phyloP scores from a whole-genome alignment of 2,113 vertebrate species.

The Hydrochoerus hydrochaeris region DNA sequence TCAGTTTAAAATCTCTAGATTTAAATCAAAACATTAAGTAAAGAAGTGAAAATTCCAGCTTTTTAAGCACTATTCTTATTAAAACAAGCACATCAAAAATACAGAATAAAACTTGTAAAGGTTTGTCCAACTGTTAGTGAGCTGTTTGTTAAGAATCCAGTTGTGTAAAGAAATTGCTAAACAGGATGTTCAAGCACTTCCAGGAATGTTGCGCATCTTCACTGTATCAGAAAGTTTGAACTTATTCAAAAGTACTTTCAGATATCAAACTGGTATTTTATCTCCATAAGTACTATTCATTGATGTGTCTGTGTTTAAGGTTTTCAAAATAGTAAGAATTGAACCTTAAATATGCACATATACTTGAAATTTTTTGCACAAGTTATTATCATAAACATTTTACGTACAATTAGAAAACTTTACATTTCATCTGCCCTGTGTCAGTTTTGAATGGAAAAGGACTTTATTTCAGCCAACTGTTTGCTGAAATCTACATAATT shows the following conservation, averaged over 20 bases:
- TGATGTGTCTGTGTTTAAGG: slow-evolving; percentile 75
- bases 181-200: slow-evolving; percentile 82
- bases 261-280: slow-evolving; percentile 3
- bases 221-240: slow-evolving; percentile 76
- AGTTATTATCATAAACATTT: slow-evolving; percentile 80
- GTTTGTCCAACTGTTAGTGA: slow-evolving; percentile 82
- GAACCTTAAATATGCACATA: slow-evolving; percentile 74
- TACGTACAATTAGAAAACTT: slow-evolving; percentile 79
- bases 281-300: slow-evolving; percentile 51
- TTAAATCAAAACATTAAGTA: background rate
- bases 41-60: slow-evolving; percentile 18
- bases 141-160: slow-evolving; percentile 84
- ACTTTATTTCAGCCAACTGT: slow-evolving; percentile 47
- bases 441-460: slow-evolving; percentile 68
- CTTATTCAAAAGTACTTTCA: slow-evolving; percentile 76
- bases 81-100: background rate
- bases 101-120: slow-evolving; percentile 21
- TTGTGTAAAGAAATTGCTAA: slow-evolving; percentile 84
- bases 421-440: slow-evolving; percentile 65
- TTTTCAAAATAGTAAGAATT: slow-evolving; percentile 78
- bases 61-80: background rate
- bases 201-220: slow-evolving; percentile 65
- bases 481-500: slow-evolving; percentile 42
- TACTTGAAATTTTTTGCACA: slow-evolving; percentile 75
- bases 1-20: background rate